Percentiles rank a stretch among this genome's conserved stretches.
Evolutionary conservation across 2,113 vertebrate genomes (phyloP).

Genomic region (Forbesichthys papilliferus): DNA sequence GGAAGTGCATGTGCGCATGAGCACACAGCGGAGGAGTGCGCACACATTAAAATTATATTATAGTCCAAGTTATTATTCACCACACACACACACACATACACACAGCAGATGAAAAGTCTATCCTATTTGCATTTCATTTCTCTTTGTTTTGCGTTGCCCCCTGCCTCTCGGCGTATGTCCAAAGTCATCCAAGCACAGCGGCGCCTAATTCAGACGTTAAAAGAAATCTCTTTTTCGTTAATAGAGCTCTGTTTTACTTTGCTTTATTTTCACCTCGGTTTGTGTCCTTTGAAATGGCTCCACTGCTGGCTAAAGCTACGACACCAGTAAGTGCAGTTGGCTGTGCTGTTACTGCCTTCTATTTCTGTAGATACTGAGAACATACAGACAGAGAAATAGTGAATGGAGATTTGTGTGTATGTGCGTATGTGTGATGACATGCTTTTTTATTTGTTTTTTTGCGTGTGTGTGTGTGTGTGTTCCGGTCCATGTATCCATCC

Average conservation of each 20-base stretch:
- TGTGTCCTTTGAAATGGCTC: slow-evolving; percentile 34
- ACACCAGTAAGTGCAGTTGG: slow-evolving; percentile 9
- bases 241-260: background rate
- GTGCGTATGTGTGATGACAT: background rate
- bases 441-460: slow-evolving; percentile 19
- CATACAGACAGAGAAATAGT: slow-evolving; percentile 20
- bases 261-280: slow-evolving; percentile 51
- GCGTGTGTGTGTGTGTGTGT: background rate
- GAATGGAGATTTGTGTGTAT: slow-evolving; percentile 1
- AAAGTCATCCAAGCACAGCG: too few species aligned
- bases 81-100: too few species aligned
- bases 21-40: too few species aligned
- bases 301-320: slow-evolving; percentile 11
- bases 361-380: slow-evolving; percentile 54
- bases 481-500: too few species aligned
- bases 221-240: slow-evolving; percentile 11
- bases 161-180: too few species aligned
- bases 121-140: too few species aligned
- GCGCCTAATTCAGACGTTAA: slow-evolving; percentile 27
- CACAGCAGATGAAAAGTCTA: too few species aligned
- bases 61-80: too few species aligned
- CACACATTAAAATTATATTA: too few species aligned
- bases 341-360: background rate
- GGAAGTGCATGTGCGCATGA: too few species aligned
- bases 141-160: too few species aligned